Evolutionary conservation across 2,888 invertebrate genomes (phyloP).

Genomic region (Craniophora ligustri): DNA sequence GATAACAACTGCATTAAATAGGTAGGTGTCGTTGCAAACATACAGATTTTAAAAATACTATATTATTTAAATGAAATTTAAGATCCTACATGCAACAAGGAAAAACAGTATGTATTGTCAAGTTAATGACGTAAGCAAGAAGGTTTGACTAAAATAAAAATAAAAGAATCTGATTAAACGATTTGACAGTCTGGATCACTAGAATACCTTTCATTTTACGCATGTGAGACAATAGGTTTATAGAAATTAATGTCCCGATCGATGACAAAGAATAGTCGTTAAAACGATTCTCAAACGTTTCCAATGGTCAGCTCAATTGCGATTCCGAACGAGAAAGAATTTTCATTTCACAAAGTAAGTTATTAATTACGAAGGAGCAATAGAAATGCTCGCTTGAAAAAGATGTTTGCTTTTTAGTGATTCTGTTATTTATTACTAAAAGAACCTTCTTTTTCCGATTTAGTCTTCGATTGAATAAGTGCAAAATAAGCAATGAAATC

Average conservation of each 20-base stretch:
- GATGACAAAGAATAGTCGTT: constrained; percentile 62
- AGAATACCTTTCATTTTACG: constrained; percentile 66
- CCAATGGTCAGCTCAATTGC: constrained; percentile 24
- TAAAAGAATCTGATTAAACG: constrained; percentile 9
- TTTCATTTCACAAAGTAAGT: constrained; percentile 41
- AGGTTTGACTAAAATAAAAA: constrained; percentile 13
- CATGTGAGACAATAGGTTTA: constrained; percentile 72
- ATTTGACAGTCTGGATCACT: constrained; percentile 33
- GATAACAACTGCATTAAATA: too few relatives aligned
- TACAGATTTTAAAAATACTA: too few relatives aligned
- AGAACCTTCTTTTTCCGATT: constrained; percentile 1
- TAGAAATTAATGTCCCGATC: constrained; percentile 71
- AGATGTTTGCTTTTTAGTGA: constrained; percentile 22
- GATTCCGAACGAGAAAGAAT: constrained; percentile 34
- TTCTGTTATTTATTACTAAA: constrained; percentile 9
- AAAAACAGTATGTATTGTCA: too few relatives aligned
- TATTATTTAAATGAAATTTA: too few relatives aligned
- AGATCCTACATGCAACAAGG: too few relatives aligned
- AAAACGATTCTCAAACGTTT: constrained; percentile 56
- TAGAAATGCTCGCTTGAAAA: constrained; percentile 38
- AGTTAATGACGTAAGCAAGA: too few relatives aligned
- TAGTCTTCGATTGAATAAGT: constrained; percentile 10
- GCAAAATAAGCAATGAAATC: constrained; percentile 19
- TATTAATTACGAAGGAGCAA: constrained; percentile 36
- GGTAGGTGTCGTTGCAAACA: too few relatives aligned